Evolutionary conservation across 2,797 vertebrate species (phyloP), one percentile per base, ranked within the genome.

Genomic region (Paratrypauchen microcephalus): DNA sequence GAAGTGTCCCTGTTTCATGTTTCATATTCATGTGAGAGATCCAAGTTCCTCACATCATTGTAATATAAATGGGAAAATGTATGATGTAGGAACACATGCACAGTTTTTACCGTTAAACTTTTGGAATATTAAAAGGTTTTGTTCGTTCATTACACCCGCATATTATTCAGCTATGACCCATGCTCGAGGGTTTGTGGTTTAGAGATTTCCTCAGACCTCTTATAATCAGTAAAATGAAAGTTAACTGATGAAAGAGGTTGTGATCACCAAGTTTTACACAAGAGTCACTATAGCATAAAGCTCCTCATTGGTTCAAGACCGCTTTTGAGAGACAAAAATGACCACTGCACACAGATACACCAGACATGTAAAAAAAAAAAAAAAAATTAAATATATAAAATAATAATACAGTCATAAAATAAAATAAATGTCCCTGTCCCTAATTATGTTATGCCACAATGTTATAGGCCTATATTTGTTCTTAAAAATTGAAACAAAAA

Each of bases 1-100:
- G 81, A 87, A 89, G 77, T 69, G 67, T 52, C 69, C 79, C 26
- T 78, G 30, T 80, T 63, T 63, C 60, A 18, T 32, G 61, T 65
- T 24, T 52, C 55, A 73, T 30, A 30, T 50, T 76, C 18, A 66
- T 65, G 9, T 69, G 52, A 80, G 36, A 11, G 16, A n/a, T 45
- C 18, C 9, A 45, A 45, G 13, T 24, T n/a, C 48, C 57, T 13
- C 55, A 30, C 52, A 55, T 55, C 8, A 12, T 23, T 23, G 1
- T 12, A 12, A n/a, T 9, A 9, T 23, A 55, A 55, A 55, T 55
- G 52, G 19, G 21, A 55, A 55, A 55, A 12, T 21, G 18, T 0
- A n/a, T 21, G 6, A n/a, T 11, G 1, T 7, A 50, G 1, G 18
- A 45, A 45, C 3, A 12, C 0, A 24, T 23, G 21, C 1, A 24